Evolutionary conservation across 2,888 invertebrate species (phyloP).

Genomic region (Pyrgus malvae): DNA sequence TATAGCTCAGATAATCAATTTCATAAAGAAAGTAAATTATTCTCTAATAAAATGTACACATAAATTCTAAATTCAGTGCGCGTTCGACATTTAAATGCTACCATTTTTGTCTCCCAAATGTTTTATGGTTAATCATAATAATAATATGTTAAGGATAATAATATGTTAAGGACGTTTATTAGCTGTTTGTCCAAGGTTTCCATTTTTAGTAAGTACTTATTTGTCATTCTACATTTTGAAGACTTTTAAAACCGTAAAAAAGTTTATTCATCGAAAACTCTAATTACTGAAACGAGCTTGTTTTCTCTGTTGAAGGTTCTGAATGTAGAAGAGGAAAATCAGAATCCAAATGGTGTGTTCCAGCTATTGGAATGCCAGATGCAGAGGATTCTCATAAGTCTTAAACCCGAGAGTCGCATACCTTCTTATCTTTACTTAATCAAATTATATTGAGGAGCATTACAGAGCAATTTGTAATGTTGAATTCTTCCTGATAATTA

Average conservation of each 20-base stretch:
- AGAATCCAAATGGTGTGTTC: no score
- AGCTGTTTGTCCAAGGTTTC: not conserved
- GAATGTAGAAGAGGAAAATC: no score
- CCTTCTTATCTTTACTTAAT: constrained; percentile 4
- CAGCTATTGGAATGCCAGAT: no score
- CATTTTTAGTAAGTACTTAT: constrained; percentile 3
- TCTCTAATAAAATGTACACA: constrained; percentile 12
- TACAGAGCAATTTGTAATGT: constrained; percentile 1
- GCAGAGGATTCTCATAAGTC: not conserved
- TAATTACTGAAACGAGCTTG: no score
- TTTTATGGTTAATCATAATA: not conserved
- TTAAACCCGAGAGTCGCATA: not conserved
- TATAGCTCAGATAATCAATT: no score
- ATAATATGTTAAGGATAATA: not conserved
- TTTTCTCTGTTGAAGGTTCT: no score
- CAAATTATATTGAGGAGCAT: constrained; percentile 8
- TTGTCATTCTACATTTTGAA: no score
- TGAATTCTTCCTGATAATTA: constrained; percentile 7
- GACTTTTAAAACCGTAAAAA: no score
- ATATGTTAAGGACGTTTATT: not conserved
- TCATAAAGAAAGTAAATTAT: constrained; percentile 35
- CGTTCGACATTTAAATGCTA: constrained; percentile 23
- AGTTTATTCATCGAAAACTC: no score
- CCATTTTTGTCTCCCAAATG: not conserved
- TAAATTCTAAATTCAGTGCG: no score